Evolutionary conservation across 2,888 invertebrate genomes (phyloP), one percentile per base, ranked within the genome.

Genomic region (Ditylenchus weischeri): DNA sequence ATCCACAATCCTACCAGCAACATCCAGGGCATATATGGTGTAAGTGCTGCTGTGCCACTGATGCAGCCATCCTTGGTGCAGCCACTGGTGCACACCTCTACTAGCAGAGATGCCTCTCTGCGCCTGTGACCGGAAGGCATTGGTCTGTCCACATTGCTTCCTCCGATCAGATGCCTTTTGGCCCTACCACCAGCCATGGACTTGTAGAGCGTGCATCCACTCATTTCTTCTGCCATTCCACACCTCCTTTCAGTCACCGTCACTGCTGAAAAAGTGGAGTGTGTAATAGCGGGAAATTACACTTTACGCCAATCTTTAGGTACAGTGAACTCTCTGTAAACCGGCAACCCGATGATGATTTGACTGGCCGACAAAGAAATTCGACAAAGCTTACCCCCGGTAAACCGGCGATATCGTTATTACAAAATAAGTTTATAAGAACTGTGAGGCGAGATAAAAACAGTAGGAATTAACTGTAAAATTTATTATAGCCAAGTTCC

Each of bases 141-240:
- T 1, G 65, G 60, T n/a, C 54, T 69, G 64, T 69, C 69, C 29
- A 59, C 57, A 62, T 60, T 59, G 54, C 60, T 66, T 48, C 73
- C 75, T 58, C 69, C 66, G 62, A 76, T 61, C 48, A 74, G 64
- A 49, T 74, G 75, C 10, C 75, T 58, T 29, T 65, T 61, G 36
- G 48, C 19, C 19, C 68, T 61, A 23, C 63, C 64, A 15, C 69
- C 51, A 50, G 66, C 50, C 29, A 61, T 50, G 13, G 68, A 65
- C 62, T 73, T 80, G 70, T 80, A 80, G n/a, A 80, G 66, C 6
- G 80, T 79, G 65, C 80, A 80, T 50, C 80, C 80, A 51, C 74
- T 75, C 23, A 77, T 69, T 64, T 80, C 80, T 29, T 71, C 71
- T 43, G 63, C 74, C 21, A 59, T 54, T 7, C 80, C 80, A 65